Evolutionary conservation across 2,797 vertebrate genomes (phyloP), one percentile per base, ranked within the genome.

Genomic region (Mormyrus hasselquistii): DNA sequence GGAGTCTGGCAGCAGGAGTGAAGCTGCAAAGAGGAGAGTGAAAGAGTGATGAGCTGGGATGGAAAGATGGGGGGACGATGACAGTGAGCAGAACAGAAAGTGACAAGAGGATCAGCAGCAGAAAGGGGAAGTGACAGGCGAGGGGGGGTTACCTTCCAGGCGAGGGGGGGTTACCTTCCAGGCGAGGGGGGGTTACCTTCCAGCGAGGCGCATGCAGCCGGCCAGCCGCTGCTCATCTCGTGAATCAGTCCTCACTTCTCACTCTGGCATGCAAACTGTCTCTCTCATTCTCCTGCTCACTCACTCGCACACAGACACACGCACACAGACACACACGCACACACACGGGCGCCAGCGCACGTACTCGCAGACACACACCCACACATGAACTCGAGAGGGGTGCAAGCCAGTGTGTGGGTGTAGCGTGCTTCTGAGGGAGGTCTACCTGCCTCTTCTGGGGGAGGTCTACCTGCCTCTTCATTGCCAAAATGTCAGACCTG

Each of bases 291-390:
- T 93, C 94, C 93, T 84, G 82, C 53, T 41, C 90, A 89, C 79
- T 55, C 88, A 90, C 53, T 49, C 29, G 79, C 86, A 83, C 73
- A 34, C 92, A 94, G 93, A 90, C 92, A 44, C 88, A 89, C 88
- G 88, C 69, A 92, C 92, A 91, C 92, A 91, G 90, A 91, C 93
- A 92, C 82, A 22, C 86, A 50, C 65, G 25, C 69, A 29, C 92
- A 94, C 93, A 90, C 92, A 47, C 88, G 88, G 87, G 89, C 73
- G 92, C 92, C 91, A 91, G 91, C 90, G 90, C 93, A 92, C 92
- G 93, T 93, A 93, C 93, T 90, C 57, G 92, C 76, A 91, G 89
- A 88, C 86, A 90, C 91, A 88, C 89, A 86, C 89, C 53, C 87
- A 90, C 89, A 79, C 87, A 79, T 16, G 12, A 59, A 88, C 57